Evolutionary conservation across 2,797 vertebrate species (phyloP).

Genomic region (Helicolenus hilgendorfi): DNA sequence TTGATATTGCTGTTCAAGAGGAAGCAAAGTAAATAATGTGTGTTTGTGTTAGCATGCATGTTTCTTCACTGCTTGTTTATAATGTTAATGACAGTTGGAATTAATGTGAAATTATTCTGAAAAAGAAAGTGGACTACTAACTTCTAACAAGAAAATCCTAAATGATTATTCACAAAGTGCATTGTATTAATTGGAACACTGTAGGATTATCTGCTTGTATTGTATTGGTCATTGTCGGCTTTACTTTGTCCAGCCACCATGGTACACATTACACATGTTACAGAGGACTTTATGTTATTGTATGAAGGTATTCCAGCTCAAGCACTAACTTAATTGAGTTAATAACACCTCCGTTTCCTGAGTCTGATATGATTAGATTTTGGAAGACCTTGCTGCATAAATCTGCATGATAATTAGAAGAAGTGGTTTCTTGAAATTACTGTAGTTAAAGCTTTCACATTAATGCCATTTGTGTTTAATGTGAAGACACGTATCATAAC

Average conservation of each 20-base stretch:
- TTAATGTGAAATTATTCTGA: background rate
- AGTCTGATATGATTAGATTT: background rate
- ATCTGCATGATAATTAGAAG: conserved; percentile 6
- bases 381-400: background rate
- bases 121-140: background rate
- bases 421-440: conserved; percentile 3
- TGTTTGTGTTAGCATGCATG: too few species aligned
- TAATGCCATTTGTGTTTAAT: background rate
- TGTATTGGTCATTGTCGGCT: background rate
- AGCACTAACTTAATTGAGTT: background rate
- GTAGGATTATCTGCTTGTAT: background rate
- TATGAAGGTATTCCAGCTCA: background rate
- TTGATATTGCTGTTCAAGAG: background rate
- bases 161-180: background rate
- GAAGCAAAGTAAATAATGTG: background rate
- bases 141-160: too few species aligned
- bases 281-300: background rate
- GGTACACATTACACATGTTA: background rate
- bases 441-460: background rate
- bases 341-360: background rate
- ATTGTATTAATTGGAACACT: background rate
- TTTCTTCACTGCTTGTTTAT: background rate
- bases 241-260: background rate
- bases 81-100: background rate
- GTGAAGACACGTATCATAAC: background rate